Percentiles rank a stretch among this genome's conserved stretches.
phyloP scores from a whole-genome alignment of 1,140 invertebrate species.

The Bombus turneri region DNA sequence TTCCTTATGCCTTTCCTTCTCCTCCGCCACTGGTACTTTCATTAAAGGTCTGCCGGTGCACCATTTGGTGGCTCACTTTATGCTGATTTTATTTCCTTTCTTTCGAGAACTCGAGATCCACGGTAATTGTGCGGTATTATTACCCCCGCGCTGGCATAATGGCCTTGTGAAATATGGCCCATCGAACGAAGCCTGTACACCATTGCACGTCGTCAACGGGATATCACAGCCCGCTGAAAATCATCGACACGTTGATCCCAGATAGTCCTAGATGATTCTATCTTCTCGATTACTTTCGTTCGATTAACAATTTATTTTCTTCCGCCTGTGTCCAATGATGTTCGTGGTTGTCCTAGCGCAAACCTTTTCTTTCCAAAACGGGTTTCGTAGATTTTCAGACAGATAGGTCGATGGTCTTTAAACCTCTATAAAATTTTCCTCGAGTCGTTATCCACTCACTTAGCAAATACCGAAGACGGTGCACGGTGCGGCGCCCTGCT shows the following conservation, averaged over 20 bases:
- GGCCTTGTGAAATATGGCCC: conserved; percentile 74
- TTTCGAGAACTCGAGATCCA: conserved; percentile 75
- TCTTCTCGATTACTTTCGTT: neutral
- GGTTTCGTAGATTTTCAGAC: neutral
- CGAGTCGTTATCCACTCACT: neutral
- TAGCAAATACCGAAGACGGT: neutral
- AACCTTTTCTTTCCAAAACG: neutral
- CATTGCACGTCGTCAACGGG: conserved; percentile 58
- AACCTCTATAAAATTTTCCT: too few relatives aligned
- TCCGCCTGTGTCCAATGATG: neutral
- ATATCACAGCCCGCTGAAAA: conserved; percentile 58
- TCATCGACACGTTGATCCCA: conserved; percentile 12
- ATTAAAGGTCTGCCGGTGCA: conserved; percentile 81
- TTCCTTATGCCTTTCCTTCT: conserved; percentile 65
- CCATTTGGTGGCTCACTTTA: conserved; percentile 81
- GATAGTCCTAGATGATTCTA: neutral
- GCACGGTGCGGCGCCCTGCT: neutral
- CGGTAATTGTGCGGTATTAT: conserved; percentile 79
- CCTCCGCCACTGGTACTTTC: conserved; percentile 77
- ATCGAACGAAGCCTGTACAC: conserved; percentile 61
- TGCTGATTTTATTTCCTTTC: conserved; percentile 79
- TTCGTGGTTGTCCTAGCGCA: neutral
- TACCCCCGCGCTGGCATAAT: conserved; percentile 72
- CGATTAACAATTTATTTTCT: neutral
- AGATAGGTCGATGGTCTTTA: neutral